Evolutionary conservation across 2,797 vertebrate species (phyloP), one percentile per base, ranked within the genome.

Genomic region (Pseudopleuronectes americanus): DNA sequence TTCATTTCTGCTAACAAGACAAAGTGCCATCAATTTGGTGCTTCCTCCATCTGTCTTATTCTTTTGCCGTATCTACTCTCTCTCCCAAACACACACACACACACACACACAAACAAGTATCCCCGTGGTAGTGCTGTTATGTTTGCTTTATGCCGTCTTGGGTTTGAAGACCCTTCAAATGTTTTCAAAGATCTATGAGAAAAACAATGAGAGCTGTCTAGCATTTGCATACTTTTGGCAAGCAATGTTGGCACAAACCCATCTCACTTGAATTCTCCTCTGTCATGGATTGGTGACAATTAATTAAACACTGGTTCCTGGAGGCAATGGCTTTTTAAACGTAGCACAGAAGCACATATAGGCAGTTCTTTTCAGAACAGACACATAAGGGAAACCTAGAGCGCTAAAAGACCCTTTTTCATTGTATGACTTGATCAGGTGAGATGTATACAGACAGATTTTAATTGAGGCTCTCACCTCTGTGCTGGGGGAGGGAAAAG

Each of bases 251-350:
- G 67, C 66, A 72, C 49, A 63, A 63, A 63, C 84, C 49, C 8
- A 28, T 55, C 68, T 81, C 36, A 86, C 87, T 82, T 88, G 48
- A 85, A 84, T 89, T 80, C 43, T 80, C 69, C 79, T 83, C 70
- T 70, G 61, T 69, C 75, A 79, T 71, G 79, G 80, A 79, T 67
- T 83, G 70, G 51, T 86, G 83, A 81, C 56, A 84, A 88, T 83
- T 84, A 87, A 90, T 90, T 86, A 87, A 87, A 84, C 66, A 67
- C 41, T 65, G 63, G 80, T 80, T 88, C 51, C 33, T 76, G 64
- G 64, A 65, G 69, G 74, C 48, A 64, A 21, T 24, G 58, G 56
- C 59, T 21, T 26, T 60, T 60, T 73, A 71, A 56, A 60, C 53
- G 24, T 47, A 61, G 71, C 57, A 59, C 22, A 47, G 28, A 62